Conservation (phyloP, 2,113 vertebrate species). For the Perca schrenkii region DNA sequence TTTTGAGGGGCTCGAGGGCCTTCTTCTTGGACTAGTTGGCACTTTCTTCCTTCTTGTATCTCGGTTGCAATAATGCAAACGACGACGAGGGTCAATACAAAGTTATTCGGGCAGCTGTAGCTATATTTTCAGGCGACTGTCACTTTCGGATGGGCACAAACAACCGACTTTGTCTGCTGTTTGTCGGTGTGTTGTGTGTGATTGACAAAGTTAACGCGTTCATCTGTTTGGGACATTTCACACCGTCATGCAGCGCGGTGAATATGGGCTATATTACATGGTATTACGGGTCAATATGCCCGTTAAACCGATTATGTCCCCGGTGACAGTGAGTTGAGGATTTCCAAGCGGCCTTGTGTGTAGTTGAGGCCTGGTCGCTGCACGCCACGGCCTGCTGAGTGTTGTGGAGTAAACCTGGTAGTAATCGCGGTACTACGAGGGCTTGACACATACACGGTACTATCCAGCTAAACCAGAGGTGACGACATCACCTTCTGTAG, state of each 20-base stretch:
- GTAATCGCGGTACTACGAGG: constrained; percentile 83
- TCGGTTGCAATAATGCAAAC: neutral
- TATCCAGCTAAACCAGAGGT: constrained; percentile 70
- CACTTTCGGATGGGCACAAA: constrained; percentile 50
- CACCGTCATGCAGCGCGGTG: neutral
- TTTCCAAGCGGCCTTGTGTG: constrained; percentile 80
- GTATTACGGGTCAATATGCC: constrained; percentile 44
- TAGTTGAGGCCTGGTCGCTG: constrained; percentile 78
- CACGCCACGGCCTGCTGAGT: constrained; percentile 72
- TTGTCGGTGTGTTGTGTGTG: neutral
- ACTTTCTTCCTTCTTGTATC: constrained; percentile 39
- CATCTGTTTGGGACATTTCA: constrained; percentile 11
- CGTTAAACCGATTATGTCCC: constrained; percentile 51
- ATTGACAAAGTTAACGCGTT: constrained; percentile 45
- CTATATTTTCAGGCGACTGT: constrained; percentile 44
- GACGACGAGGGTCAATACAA: constrained; percentile 18
- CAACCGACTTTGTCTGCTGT: constrained; percentile 22
- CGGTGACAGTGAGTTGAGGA: constrained; percentile 52
- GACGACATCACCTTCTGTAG: constrained; percentile 63
- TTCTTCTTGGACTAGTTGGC: constrained; percentile 45
- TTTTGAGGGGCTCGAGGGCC: constrained; percentile 44
- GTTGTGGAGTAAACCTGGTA: constrained; percentile 81
- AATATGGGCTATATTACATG: constrained; percentile 23
- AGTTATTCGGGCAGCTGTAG: constrained; percentile 39
- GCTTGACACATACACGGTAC: constrained; percentile 76